Evolutionary conservation across 2,797 vertebrate species (phyloP).

Genomic region (Lithobates sylvaticus): DNA sequence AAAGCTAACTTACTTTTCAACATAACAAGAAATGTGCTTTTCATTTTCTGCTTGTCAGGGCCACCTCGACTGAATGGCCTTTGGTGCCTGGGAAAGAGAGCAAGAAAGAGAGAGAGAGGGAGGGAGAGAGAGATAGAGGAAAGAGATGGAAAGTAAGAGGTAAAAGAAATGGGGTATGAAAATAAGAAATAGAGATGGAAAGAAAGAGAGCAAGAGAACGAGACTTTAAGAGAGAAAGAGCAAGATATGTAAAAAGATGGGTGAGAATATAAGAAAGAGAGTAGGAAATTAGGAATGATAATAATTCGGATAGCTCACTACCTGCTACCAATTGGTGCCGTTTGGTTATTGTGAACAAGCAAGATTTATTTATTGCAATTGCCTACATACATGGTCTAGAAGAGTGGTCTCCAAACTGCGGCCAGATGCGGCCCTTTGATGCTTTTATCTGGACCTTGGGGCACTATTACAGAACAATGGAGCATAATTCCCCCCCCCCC

Average conservation of each 20-base stretch:
- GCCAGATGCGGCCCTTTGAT: no score
- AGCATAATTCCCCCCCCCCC: no score
- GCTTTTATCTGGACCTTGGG: no score
- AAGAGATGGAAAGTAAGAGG: no score
- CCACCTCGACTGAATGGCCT: slow-evolving; percentile 20
- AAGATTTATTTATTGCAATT: not conserved
- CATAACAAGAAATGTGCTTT: slow-evolving; percentile 51
- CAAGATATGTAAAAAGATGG: no score
- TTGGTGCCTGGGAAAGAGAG: slow-evolving; percentile 32
- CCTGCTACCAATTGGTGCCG: not conserved
- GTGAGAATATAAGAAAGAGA: no score
- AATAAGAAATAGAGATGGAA: slow-evolving; percentile 1
- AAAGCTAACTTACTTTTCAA: slow-evolving; percentile 45
- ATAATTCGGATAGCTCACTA: not conserved
- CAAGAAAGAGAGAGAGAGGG: no score
- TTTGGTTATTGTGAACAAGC: not conserved
- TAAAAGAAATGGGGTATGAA: no score
- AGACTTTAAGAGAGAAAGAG: not conserved
- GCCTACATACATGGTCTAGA: no score
- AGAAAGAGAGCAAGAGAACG: not conserved
- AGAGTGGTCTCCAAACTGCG: no score
- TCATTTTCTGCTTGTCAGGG: slow-evolving; percentile 43
- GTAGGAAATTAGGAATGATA: not conserved
- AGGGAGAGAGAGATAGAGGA: not conserved
- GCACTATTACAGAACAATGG: no score